Conservation (phyloP, 2,797 vertebrate genomes). For the Sebastes kiyomatsui region DNA sequence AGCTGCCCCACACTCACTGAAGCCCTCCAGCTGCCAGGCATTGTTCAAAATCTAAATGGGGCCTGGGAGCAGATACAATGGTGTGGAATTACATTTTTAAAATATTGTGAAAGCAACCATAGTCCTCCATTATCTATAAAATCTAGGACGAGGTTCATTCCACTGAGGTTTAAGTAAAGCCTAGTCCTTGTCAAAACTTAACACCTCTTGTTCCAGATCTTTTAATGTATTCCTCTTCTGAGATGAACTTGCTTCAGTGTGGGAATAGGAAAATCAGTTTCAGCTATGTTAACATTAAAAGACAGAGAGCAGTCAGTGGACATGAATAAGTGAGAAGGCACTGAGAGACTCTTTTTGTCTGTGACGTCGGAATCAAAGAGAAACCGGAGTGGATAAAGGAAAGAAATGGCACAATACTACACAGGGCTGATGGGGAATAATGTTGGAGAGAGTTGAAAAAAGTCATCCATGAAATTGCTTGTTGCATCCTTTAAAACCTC, state of each 20-base stretch:
- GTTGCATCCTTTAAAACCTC: constrained; percentile 74
- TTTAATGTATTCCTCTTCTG: constrained; percentile 50
- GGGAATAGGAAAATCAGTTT: constrained; percentile 41
- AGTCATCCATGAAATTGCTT: constrained; percentile 74
- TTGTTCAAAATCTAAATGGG: constrained; percentile 55
- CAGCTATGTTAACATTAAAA: constrained; percentile 45
- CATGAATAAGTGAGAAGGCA: constrained; percentile 50
- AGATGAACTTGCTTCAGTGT: constrained; percentile 37
- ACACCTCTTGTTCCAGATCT: constrained; percentile 59
- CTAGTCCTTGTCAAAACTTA: constrained; percentile 43
- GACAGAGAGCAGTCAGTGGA: constrained; percentile 38
- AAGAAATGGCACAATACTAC: constrained; percentile 42
- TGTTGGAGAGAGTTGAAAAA: constrained; percentile 72
- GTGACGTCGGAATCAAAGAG: constrained; percentile 33
- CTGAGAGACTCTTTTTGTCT: constrained; percentile 39
- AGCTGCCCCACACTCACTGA: background rate
- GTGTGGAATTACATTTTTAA: constrained; percentile 45
- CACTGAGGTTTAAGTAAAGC: constrained; percentile 64
- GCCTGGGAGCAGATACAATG: constrained; percentile 32
- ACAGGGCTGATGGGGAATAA: constrained; percentile 64
- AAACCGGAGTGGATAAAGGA: constrained; percentile 4
- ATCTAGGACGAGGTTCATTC: constrained; percentile 59
- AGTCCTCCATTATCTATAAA: constrained; percentile 38
- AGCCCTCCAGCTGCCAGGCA: constrained; percentile 30
- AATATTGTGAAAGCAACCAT: constrained; percentile 33